Conservation (phyloP, 1,140 invertebrate species). For the Tetragnatha versicolor region DNA sequence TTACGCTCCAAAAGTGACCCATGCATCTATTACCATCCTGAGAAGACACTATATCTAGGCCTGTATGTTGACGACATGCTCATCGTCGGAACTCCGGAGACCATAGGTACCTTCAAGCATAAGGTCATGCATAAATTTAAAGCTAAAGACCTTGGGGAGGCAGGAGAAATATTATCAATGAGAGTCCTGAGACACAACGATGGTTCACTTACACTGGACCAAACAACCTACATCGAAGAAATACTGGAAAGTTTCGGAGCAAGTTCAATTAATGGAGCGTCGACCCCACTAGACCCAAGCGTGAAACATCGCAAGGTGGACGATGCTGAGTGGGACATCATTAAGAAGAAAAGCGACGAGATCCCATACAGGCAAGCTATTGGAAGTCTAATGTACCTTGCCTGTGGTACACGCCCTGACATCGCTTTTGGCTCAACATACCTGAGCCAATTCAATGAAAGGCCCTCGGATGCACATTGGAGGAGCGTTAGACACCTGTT, state of each 20-base stretch:
- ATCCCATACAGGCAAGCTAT: constrained; percentile 57
- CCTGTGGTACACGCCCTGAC: not conserved
- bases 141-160: constrained; percentile 18
- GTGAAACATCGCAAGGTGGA: no score
- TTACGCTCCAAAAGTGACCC: not conserved
- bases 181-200: not conserved
- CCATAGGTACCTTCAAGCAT: constrained; percentile 52
- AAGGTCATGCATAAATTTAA: constrained; percentile 45
- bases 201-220: constrained; percentile 23
- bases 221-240: constrained; percentile 43
- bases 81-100: constrained; percentile 24
- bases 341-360: constrained; percentile 14
- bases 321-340: constrained; percentile 19
- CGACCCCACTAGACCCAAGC: no score
- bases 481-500: not conserved
- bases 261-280: no score
- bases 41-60: constrained; percentile 15
- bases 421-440: not conserved
- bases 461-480: not conserved
- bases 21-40: constrained; percentile 2
- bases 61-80: constrained; percentile 54
- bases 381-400: constrained; percentile 63
- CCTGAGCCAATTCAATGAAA: not conserved
- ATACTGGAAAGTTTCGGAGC: constrained; percentile 59
- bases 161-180: not conserved